Evolutionary conservation across 2,113 vertebrate genomes (phyloP).

Genomic region (Semnornis frantzii): DNA sequence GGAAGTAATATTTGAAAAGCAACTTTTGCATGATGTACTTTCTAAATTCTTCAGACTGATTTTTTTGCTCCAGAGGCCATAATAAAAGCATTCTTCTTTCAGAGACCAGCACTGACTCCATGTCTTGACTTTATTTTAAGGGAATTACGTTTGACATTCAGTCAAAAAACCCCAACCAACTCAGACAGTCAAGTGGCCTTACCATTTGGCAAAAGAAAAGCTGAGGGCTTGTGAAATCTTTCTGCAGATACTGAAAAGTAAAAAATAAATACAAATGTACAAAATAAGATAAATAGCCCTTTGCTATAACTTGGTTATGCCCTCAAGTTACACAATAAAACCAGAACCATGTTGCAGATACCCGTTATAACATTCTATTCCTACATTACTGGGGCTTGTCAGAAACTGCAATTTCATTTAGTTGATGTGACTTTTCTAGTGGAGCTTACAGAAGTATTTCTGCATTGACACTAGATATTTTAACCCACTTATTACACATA

Average conservation of each 20-base stretch:
- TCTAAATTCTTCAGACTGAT: neutral
- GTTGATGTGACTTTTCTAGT: neutral
- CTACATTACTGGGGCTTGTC: neutral
- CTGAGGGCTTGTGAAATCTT: neutral
- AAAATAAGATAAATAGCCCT: neutral
- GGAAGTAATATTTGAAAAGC: neutral
- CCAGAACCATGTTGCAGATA: neutral
- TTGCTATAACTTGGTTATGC: neutral
- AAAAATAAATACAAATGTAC: neutral
- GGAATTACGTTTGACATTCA: slow-evolving; percentile 26
- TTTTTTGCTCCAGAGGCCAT: slow-evolving; percentile 32
- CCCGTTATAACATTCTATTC: neutral
- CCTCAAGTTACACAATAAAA: neutral
- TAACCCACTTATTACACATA: neutral
- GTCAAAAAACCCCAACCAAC: neutral
- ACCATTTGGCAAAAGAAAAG: neutral
- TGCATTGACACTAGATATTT: neutral
- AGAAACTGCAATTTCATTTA: neutral
- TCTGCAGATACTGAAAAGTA: neutral
- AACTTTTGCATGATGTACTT: neutral
- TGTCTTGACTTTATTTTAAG: slow-evolving; percentile 15
- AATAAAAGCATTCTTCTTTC: neutral
- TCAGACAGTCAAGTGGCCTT: neutral
- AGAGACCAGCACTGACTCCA: neutral
- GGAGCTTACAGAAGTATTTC: neutral